phyloP scores from a whole-genome alignment of 2,888 invertebrate species.

The Chrysodeixis includens region DNA sequence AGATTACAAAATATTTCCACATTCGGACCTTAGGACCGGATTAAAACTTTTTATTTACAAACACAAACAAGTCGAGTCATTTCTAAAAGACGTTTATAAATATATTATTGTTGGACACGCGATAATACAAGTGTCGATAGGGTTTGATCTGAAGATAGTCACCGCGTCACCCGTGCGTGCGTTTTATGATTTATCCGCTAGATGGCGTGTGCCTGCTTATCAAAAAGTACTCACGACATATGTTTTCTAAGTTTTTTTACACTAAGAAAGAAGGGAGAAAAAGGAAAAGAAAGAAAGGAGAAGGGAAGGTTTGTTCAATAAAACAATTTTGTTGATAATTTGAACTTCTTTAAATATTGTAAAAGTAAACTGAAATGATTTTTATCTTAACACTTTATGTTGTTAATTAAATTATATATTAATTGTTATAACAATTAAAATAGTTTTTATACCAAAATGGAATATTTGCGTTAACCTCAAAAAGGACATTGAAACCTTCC shows the following conservation, averaged over 20 bases:
- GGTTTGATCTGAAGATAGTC: slow-evolving; percentile 50
- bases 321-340: too few species aligned
- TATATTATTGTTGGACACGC: slow-evolving; percentile 45
- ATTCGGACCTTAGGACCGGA: background rate
- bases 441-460: too few species aligned
- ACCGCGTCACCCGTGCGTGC: slow-evolving; percentile 48
- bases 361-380: too few species aligned
- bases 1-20: background rate
- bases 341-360: too few species aligned
- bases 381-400: too few species aligned
- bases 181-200: slow-evolving; percentile 54
- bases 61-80: slow-evolving; percentile 42
- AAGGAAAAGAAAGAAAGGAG: too few species aligned
- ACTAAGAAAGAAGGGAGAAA: too few species aligned
- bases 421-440: too few species aligned
- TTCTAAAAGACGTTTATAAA: slow-evolving; percentile 44
- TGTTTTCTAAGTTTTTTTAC: slow-evolving; percentile 26
- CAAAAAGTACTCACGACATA: slow-evolving; percentile 43
- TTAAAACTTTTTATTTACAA: slow-evolving; percentile 24
- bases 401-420: too few species aligned
- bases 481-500: too few species aligned
- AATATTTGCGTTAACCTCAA: too few species aligned
- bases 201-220: slow-evolving; percentile 53
- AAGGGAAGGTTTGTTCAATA: too few species aligned
- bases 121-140: slow-evolving; percentile 42